Conservation (phyloP, 2,113 vertebrate genomes). For the Emydura subglobosa region DNA sequence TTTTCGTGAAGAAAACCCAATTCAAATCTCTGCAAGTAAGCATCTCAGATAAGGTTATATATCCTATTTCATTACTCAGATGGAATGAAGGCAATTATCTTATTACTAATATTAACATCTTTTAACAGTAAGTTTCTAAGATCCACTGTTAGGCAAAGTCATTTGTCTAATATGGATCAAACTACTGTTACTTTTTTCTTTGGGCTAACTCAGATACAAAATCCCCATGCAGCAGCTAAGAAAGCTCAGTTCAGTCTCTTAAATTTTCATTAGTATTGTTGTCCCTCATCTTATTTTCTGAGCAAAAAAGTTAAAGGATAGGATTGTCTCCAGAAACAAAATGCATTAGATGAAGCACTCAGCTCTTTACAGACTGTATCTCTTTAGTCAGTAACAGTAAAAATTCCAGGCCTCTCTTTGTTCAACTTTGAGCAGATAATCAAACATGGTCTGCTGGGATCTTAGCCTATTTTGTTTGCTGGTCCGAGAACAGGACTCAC, state of each 20-base stretch:
- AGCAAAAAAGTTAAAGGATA: conserved; percentile 43
- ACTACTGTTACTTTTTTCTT: conserved; percentile 14
- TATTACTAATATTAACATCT: conserved; percentile 28
- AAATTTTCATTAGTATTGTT: conserved; percentile 18
- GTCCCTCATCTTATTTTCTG: background rate
- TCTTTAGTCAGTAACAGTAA: conserved; percentile 25
- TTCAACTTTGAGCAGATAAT: background rate
- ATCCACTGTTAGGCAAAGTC: background rate
- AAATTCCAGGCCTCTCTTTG: conserved; percentile 51
- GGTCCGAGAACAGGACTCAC: background rate
- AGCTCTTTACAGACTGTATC: background rate
- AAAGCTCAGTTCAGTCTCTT: fast-evolving
- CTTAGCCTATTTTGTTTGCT: background rate
- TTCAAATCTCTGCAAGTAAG: conserved; percentile 17
- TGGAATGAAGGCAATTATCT: conserved; percentile 3
- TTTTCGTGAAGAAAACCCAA: conserved; percentile 42
- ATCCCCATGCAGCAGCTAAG: conserved; percentile 12
- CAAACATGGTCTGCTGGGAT: conserved; percentile 27
- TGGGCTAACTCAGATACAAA: conserved; percentile 38
- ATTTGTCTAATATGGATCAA: background rate
- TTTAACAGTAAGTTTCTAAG: background rate
- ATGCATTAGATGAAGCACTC: conserved; percentile 23
- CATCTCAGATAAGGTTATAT: background rate
- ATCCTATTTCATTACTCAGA: conserved; percentile 39
- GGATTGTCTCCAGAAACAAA: conserved; percentile 54